Conservation (phyloP, 1,140 invertebrate species). For the Diuraphis noxia region DNA sequence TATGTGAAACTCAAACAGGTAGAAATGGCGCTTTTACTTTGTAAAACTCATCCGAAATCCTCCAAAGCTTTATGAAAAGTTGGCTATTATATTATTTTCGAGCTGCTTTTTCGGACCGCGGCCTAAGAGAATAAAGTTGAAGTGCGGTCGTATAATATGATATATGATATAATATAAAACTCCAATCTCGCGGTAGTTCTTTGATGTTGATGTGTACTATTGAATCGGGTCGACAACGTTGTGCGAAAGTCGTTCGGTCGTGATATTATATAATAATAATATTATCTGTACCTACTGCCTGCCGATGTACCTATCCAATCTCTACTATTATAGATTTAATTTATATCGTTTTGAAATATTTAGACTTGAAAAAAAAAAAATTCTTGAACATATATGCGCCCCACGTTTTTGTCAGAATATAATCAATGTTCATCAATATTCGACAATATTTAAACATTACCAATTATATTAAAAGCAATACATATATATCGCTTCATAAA, state of each 20-base stretch:
- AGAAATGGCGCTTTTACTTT: not conserved
- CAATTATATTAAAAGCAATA: too few species aligned
- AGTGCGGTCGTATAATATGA: not conserved
- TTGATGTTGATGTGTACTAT: not conserved
- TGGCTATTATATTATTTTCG: not conserved
- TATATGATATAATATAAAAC: not conserved
- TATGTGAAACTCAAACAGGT: not conserved
- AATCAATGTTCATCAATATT: too few species aligned
- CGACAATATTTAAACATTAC: not conserved
- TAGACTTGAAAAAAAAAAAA: not conserved
- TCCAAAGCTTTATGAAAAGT: constrained; percentile 14
- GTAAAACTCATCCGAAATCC: not conserved
- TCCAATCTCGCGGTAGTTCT: not conserved
- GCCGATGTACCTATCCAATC: not conserved
- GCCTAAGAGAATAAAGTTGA: not conserved
- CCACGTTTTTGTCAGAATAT: not conserved
- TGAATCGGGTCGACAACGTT: not conserved
- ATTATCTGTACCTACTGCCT: too few species aligned
- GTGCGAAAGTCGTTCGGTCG: not conserved
- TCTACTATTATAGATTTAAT: not conserved
- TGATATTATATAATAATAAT: not conserved
- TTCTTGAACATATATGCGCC: not conserved
- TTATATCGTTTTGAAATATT: not conserved
- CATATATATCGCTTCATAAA: too few species aligned
- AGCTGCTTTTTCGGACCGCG: not conserved